Conservation (phyloP, 2,888 invertebrate genomes). For the Cataglyphis rosenhaueri region DNA sequence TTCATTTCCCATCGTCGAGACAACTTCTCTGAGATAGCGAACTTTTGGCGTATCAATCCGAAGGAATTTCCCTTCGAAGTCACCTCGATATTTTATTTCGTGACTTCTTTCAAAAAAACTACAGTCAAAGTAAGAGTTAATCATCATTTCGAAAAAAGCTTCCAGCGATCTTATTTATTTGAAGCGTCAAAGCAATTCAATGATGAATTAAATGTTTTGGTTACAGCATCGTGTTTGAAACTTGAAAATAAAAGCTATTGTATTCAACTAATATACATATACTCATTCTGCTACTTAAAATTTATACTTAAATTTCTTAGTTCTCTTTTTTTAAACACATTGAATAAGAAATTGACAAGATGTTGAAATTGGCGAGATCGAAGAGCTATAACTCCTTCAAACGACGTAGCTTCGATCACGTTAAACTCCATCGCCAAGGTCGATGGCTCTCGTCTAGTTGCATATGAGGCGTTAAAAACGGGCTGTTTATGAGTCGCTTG, state of each 20-base stretch:
- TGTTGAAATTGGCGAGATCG: neutral
- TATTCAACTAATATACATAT: neutral
- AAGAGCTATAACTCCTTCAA: neutral
- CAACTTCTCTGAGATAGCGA: constrained; percentile 21
- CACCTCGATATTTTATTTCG: neutral
- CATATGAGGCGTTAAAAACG: constrained; percentile 73
- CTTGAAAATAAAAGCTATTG: neutral
- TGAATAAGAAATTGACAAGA: neutral
- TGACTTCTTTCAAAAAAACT: neutral
- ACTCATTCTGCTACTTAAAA: neutral
- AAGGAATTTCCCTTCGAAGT: neutral
- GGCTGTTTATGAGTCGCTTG: constrained; percentile 68
- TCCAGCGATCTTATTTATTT: neutral
- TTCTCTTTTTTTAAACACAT: neutral
- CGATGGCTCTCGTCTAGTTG: constrained; percentile 65
- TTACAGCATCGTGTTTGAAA: neutral
- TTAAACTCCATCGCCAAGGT: constrained; percentile 68
- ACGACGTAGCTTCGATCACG: constrained; percentile 1
- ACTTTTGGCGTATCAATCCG: constrained; percentile 10
- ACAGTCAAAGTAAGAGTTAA: constrained; percentile 1
- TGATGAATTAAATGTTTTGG: neutral
- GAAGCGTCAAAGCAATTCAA: neutral
- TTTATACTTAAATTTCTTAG: neutral
- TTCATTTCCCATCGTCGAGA: constrained; percentile 2
- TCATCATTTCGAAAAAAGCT: constrained; percentile 1